Conservation (phyloP, 30 jellyfish, hydroid and myxozoan species). For the Hydra vulgaris region DNA sequence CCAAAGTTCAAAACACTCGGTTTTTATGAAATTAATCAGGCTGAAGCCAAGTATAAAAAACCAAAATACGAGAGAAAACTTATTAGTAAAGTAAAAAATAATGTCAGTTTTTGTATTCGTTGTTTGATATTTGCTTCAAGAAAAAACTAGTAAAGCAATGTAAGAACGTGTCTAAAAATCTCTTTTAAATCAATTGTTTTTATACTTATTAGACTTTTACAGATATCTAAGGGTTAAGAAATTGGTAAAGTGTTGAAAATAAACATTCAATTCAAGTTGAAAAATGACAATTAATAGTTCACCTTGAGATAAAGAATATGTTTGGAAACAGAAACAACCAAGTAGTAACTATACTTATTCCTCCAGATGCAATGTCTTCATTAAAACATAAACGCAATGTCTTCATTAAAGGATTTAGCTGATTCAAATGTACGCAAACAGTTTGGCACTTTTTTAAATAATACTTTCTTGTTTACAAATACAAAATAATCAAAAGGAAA, state of each 20-base stretch:
- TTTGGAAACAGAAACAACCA: too few species aligned
- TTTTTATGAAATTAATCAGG: not conserved
- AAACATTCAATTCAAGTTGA: not conserved
- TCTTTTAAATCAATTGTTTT: not conserved
- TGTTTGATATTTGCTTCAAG: conserved; percentile 1
- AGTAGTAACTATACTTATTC: too few species aligned
- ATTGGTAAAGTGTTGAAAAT: not conserved
- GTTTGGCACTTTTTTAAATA: too few species aligned
- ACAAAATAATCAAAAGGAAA: too few species aligned
- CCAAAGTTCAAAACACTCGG: conserved; percentile 10
- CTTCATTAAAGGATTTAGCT: too few species aligned
- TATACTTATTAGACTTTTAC: not conserved
- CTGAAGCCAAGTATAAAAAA: conserved; percentile 1
- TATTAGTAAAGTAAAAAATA: not conserved
- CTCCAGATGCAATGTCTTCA: too few species aligned
- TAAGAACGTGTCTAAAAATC: conserved; percentile 6
- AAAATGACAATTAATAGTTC: conserved; percentile 7
- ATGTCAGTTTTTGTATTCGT: not conserved
- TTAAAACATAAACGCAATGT: too few species aligned
- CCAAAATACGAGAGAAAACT: conserved; percentile 13
- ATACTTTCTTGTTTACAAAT: too few species aligned
- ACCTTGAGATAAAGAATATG: too few species aligned
- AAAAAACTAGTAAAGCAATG: not conserved
- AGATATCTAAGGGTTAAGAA: not conserved
- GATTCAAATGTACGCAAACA: too few species aligned